phyloP scores from a whole-genome alignment of 2,113 vertebrate species.

The Triplophysa dalaica region DNA sequence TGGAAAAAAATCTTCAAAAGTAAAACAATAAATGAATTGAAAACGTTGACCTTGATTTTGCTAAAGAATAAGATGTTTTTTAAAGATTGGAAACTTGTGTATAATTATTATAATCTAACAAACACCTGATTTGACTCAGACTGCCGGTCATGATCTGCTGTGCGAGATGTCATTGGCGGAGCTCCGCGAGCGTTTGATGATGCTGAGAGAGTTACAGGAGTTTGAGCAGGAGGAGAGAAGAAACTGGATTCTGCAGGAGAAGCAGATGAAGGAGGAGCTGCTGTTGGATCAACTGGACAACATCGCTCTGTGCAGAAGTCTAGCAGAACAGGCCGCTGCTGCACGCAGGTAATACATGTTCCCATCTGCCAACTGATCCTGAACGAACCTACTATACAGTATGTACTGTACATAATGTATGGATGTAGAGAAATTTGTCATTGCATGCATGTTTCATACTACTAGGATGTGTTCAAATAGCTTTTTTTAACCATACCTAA shows the following conservation, averaged over 20 bases:
- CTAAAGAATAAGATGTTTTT: background rate
- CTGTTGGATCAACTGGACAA: slow-evolving; percentile 77
- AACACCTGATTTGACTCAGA: slow-evolving; percentile 64
- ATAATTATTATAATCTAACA: background rate
- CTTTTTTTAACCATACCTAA: too few relatives aligned
- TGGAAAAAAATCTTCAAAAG: too few relatives aligned
- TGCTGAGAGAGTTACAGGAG: slow-evolving; percentile 75
- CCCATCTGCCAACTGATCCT: background rate
- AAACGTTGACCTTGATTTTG: background rate
- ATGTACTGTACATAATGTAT: too few relatives aligned
- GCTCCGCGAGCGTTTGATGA: slow-evolving; percentile 80
- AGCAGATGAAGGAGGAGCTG: slow-evolving; percentile 76
- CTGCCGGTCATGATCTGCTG: slow-evolving; percentile 79
- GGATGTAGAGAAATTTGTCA: too few relatives aligned
- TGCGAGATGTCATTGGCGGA: slow-evolving; percentile 92
- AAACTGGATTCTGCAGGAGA: slow-evolving; percentile 79
- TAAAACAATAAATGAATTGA: too few relatives aligned
- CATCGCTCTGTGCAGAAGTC: slow-evolving; percentile 77
- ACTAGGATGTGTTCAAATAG: too few relatives aligned
- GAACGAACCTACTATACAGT: background rate
- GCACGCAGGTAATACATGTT: slow-evolving; percentile 72
- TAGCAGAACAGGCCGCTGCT: slow-evolving; percentile 68
- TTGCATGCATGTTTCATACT: too few relatives aligned
- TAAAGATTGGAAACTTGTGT: too few relatives aligned
- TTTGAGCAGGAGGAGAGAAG: slow-evolving; percentile 77